Base-by-base conservation (phyloP, 2,797 vertebrate genomes). In the Crenuchus spilurus region DNA sequence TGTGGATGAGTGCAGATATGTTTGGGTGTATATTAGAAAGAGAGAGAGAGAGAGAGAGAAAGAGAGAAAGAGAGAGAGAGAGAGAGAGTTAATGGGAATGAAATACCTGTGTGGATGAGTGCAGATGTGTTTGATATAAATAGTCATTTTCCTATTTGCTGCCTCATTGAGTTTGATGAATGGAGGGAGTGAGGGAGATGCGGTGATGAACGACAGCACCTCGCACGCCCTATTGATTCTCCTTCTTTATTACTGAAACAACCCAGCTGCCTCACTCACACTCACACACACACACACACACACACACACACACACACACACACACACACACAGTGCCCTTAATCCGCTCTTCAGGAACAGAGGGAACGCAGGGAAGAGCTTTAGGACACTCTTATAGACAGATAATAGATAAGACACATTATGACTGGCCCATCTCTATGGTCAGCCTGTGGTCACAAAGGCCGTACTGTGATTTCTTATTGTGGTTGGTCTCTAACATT, bases 141-240 rank as follows among this genome's bases (percentile, higher is more conserved):
- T 98, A 98, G 97, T 99, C 97, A 99, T 99, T 99, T 99, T 99
- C 97, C 96, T 98, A 99, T 99, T 99, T 99, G 96, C 96, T 98
- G 97, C 97, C 97, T 98, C 97, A 99, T 99, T 99, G 97, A 94
- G 94, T 95, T 96, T 99, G 97, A 99, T 99, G 96, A 99, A 98
- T 98, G 96, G 97, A 96, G 95, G 95, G 94, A 98, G 97, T 98
- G 96, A 97, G 96, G 95, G 95, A 98, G 95, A 96, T 96, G 90
- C 94, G 91, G 94, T 99, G 97, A 99, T 99, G 94, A 97, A 99
- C 99, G 96, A 96, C 96, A 95, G 97, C 97, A 97, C 97, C 97
- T 96, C 96, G 96, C 97, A 99, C 98, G 97, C 93, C 96, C 97
- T 99, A 99, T 99, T 99, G 97, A 99, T 98, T 99, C 97, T 96